Evolutionary conservation across 1,140 invertebrate genomes (phyloP).

Genomic region (Ceratitis capitata): DNA sequence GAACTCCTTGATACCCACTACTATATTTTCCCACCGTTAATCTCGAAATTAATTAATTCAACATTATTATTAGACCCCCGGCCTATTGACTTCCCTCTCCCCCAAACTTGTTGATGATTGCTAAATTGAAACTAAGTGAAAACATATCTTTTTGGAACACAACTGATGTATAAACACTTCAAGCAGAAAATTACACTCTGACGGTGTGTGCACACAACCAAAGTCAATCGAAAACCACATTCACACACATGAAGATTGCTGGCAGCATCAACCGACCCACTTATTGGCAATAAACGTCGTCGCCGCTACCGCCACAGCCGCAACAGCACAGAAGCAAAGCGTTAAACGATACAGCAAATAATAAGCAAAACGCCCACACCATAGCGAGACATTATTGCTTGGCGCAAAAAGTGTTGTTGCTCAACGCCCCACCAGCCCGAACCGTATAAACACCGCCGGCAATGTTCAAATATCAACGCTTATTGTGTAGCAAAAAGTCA

Average conservation of each 20-base stretch:
- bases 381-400: not conserved
- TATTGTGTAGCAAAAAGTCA: slow-evolving; percentile 20
- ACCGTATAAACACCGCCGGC: not conserved
- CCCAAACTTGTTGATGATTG: not conserved
- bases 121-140: slow-evolving; percentile 8
- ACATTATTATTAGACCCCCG: not conserved
- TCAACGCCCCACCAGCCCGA: not conserved
- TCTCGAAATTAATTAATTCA: no score
- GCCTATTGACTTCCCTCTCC: not conserved
- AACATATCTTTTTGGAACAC: not conserved
- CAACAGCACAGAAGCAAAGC: slow-evolving; percentile 23
- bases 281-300: slow-evolving; percentile 44
- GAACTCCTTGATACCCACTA: no score
- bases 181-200: slow-evolving; percentile 44
- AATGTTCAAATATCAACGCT: slow-evolving; percentile 23
- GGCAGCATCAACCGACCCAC: slow-evolving; percentile 41
- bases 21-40: no score
- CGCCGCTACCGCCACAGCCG: not conserved
- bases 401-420: not conserved
- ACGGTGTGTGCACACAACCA: slow-evolving; percentile 12
- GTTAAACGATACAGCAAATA: slow-evolving; percentile 1
- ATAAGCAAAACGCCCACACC: slow-evolving; percentile 30
- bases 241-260: not conserved
- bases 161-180: slow-evolving; percentile 39
- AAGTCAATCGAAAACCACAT: not conserved